Evolutionary conservation across 2,113 vertebrate genomes (phyloP).

Genomic region (Willisornis vidua): DNA sequence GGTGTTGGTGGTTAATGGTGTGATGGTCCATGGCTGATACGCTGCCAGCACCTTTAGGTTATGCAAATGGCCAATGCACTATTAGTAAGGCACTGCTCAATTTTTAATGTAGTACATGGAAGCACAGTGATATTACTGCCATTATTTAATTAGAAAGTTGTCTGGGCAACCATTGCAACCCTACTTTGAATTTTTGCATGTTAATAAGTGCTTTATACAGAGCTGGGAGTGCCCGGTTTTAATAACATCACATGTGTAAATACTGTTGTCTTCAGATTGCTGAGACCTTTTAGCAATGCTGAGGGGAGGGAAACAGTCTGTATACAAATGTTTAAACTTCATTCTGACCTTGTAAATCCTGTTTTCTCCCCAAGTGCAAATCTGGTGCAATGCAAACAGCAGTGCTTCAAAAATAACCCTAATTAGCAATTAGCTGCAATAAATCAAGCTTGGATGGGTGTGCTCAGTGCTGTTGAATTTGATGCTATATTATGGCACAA

Average conservation of each 20-base stretch:
- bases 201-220: neutral
- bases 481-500: conserved; percentile 33
- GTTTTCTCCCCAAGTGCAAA: conserved; percentile 60
- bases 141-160: conserved; percentile 64
- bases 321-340: conserved; percentile 68
- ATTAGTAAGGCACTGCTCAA: conserved; percentile 34
- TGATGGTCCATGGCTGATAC: neutral
- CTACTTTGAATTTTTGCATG: conserved; percentile 37
- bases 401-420: conserved; percentile 62
- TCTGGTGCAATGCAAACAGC: conserved; percentile 63
- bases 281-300: conserved; percentile 27
- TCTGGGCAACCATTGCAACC: conserved; percentile 40
- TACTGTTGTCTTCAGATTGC: conserved; percentile 46
- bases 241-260: conserved; percentile 26
- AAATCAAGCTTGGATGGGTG: conserved; percentile 41
- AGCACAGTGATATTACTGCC: conserved; percentile 23
- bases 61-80: conserved; percentile 39
- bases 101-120: conserved; percentile 56
- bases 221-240: neutral
- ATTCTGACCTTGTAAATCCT: conserved; percentile 63
- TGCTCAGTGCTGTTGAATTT: conserved; percentile 40
- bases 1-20: neutral
- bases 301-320: conserved; percentile 46
- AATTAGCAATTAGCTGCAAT: conserved; percentile 68
- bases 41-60: neutral